phyloP scores from a whole-genome alignment of 1,140 invertebrate genomes.

The Pararge aegeria region DNA sequence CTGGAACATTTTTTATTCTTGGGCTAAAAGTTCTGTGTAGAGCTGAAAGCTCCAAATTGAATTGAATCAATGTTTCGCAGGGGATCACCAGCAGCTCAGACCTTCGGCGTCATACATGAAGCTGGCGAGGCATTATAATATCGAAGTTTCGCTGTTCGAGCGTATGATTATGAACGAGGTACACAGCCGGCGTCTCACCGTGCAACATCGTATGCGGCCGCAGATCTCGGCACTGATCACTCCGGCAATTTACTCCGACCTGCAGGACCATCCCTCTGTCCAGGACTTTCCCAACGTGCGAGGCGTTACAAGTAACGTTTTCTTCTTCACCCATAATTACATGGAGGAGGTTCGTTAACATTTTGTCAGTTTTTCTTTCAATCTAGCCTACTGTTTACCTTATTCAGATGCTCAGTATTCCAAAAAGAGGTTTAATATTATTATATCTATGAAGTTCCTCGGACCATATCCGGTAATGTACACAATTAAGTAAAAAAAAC shows the following conservation, averaged over 20 bases:
- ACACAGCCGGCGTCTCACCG: slow-evolving; percentile 74
- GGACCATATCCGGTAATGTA: no score
- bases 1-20: not conserved
- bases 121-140: slow-evolving; percentile 80
- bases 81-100: slow-evolving; percentile 89
- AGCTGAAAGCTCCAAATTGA: not conserved
- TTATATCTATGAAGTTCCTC: no score
- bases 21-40: not conserved
- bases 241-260: slow-evolving; percentile 82
- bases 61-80: slow-evolving; percentile 49
- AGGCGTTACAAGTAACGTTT: slow-evolving; percentile 80
- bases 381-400: no score
- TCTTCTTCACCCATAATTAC: slow-evolving; percentile 82
- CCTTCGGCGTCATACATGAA: slow-evolving; percentile 83
- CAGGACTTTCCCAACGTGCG: slow-evolving; percentile 71
- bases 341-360: slow-evolving; percentile 62
- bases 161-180: slow-evolving; percentile 83
- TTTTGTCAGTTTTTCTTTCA: no score
- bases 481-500: no score
- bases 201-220: slow-evolving; percentile 86
- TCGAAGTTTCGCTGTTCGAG: slow-evolving; percentile 88
- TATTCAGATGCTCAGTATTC: no score
- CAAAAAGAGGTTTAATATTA: no score
- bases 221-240: slow-evolving; percentile 82
- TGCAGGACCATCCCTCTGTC: slow-evolving; percentile 81